phyloP scores from a whole-genome alignment of 2,888 invertebrate species.

The Ditula angustiorana region DNA sequence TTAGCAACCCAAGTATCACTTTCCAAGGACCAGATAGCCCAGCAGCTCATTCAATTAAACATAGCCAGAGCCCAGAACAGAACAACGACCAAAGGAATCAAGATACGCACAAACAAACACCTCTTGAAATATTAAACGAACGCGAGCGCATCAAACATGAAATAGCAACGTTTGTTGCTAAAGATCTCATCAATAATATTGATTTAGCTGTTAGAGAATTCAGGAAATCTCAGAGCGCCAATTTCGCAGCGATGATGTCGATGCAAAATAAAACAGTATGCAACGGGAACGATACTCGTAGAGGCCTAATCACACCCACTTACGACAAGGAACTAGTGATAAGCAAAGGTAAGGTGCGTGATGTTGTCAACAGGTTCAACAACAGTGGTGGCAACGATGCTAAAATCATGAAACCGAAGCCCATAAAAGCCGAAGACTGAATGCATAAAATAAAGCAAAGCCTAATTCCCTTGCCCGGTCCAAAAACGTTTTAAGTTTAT shows the following conservation, averaged over 20 bases:
- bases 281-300: conserved; percentile 70
- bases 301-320: conserved; percentile 71
- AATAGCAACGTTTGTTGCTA: conserved; percentile 78
- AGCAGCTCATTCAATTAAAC: conserved; percentile 73
- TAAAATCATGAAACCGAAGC: conserved; percentile 54
- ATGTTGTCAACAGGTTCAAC: conserved; percentile 79
- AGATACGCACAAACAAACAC: conserved; percentile 49
- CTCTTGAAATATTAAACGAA: conserved; percentile 68
- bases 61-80: conserved; percentile 72
- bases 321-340: conserved; percentile 79
- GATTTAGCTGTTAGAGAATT: conserved; percentile 76
- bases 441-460: conserved; percentile 36
- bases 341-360: conserved; percentile 79
- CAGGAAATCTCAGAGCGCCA: conserved; percentile 73
- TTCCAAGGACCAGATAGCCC: conserved; percentile 82
- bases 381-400: conserved; percentile 57
- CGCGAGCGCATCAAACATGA: conserved; percentile 78
- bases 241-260: conserved; percentile 55
- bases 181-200: conserved; percentile 78
- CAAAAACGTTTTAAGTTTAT: conserved; percentile 53
- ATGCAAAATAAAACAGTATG: conserved; percentile 47
- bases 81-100: conserved; percentile 60
- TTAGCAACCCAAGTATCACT: conserved; percentile 76
- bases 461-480: conserved; percentile 50
- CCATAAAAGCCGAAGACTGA: conserved; percentile 60